Conservation (phyloP, 2,113 vertebrate genomes). For the Menura novaehollandiae region DNA sequence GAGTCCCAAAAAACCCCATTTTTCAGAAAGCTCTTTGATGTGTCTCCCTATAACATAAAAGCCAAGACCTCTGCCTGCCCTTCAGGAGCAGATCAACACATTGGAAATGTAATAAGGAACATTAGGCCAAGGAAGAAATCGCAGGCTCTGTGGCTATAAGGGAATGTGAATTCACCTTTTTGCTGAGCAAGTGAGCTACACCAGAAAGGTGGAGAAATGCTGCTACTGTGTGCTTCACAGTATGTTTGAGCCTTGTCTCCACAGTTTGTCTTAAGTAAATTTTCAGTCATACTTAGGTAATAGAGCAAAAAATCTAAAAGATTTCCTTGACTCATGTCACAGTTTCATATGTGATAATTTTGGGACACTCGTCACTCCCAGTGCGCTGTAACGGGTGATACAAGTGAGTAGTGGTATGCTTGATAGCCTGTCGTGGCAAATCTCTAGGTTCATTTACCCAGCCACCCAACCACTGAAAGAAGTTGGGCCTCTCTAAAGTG, state of each 20-base stretch:
- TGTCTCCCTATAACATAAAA: neutral
- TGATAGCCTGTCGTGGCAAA: neutral
- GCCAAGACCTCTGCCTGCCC: neutral
- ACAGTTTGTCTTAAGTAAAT: neutral
- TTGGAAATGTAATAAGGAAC: neutral
- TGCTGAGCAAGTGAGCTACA: neutral
- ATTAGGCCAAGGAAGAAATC: neutral
- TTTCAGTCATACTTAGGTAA: neutral
- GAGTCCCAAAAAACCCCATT: neutral
- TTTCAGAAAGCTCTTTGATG: slow-evolving; percentile 1
- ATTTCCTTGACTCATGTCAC: neutral
- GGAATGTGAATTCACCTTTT: neutral
- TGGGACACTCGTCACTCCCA: neutral
- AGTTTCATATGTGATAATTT: neutral
- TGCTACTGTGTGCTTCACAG: neutral
- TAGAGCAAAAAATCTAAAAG: neutral
- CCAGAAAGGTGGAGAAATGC: neutral
- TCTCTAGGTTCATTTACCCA: neutral
- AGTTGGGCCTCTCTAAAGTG: neutral
- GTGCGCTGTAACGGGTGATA: neutral
- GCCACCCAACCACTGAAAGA: neutral
- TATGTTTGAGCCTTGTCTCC: neutral
- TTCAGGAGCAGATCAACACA: neutral
- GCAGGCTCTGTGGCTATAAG: fast-evolving
- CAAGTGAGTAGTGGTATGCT: neutral